Percentiles rank a stretch among this genome's conserved stretches.
These are phyloP conservation scores for Struthio camelus DNA, from an alignment of 2,113 vertebrate genomes.

Conservation along the genomic window DNA sequence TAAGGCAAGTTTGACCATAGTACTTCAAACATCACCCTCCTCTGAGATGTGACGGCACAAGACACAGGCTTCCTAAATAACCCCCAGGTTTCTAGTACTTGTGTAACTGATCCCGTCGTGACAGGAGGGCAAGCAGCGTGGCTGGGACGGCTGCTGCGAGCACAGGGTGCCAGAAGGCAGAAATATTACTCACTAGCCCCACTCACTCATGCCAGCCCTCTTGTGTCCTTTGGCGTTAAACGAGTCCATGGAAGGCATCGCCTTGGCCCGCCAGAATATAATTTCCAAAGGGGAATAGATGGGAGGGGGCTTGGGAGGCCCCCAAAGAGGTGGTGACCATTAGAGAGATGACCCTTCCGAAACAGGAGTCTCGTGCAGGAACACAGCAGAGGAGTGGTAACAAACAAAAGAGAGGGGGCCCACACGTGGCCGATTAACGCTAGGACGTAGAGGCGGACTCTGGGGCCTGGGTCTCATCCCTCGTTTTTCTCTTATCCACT, in stretches of 20 bases:
- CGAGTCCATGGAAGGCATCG: accelerated
- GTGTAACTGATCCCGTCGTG: not conserved
- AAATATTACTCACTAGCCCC: not conserved
- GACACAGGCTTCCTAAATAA: not conserved
- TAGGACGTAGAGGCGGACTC: not conserved
- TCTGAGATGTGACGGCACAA: not conserved
- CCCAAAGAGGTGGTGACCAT: not conserved
- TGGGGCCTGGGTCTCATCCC: not conserved
- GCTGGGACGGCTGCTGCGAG: too few species aligned
- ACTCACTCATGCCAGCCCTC: not conserved
- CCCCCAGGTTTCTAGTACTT: not conserved
- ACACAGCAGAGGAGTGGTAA: too few species aligned
- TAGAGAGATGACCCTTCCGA: not conserved
- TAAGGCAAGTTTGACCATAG: not conserved
- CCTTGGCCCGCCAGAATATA: not conserved
- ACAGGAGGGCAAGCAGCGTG: not conserved
- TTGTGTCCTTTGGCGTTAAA: not conserved
- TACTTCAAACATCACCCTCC: not conserved
- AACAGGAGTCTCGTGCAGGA: not conserved
- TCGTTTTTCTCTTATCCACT: not conserved
- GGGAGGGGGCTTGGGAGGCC: not conserved
- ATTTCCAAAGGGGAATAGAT: not conserved
- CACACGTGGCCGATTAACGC: not conserved
- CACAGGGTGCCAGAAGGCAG: not conserved
- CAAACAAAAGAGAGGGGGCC: not conserved